Percentiles rank a stretch among this genome's conserved stretches.
phyloP scores from a whole-genome alignment of 1,140 invertebrate species.

The Pseudomyrmex dendroicus region DNA sequence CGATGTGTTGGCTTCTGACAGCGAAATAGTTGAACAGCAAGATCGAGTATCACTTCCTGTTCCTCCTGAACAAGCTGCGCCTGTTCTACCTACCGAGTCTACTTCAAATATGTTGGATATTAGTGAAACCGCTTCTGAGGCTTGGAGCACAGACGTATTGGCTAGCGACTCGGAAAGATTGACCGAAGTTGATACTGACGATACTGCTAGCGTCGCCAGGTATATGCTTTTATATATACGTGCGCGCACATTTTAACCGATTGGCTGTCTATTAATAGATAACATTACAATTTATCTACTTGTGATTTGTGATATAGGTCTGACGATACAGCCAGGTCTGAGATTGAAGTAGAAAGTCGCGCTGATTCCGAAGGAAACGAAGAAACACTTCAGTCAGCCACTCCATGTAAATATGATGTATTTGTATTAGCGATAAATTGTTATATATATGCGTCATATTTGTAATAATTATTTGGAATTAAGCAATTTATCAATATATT shows the following conservation, averaged over 20 bases:
- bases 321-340: constrained; percentile 90
- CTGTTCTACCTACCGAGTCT: constrained; percentile 75
- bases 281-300: constrained; percentile 15
- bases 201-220: constrained; percentile 90
- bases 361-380: constrained; percentile 84
- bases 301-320: constrained; percentile 83
- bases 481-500: constrained; percentile 9
- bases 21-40: constrained; percentile 92
- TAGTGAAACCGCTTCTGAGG: constrained; percentile 96
- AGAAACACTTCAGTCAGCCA: constrained; percentile 78
- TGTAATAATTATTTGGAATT: no score
- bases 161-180: constrained; percentile 97
- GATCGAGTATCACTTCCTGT: constrained; percentile 85
- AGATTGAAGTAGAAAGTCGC: constrained; percentile 86
- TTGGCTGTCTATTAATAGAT: not conserved
- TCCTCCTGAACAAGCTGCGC: constrained; percentile 75
- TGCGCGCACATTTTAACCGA: not conserved
- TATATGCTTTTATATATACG: constrained; percentile 64
- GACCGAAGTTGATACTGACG: constrained; percentile 94
- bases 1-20: constrained; percentile 97
- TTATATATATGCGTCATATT: no score
- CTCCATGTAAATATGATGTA: constrained; percentile 72
- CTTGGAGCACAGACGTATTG: constrained; percentile 98
- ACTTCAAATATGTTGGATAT: constrained; percentile 87
- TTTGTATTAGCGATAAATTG: no score